Evolutionary conservation across 2,113 vertebrate genomes (phyloP).

Genomic region (Pteronura brasiliensis): DNA sequence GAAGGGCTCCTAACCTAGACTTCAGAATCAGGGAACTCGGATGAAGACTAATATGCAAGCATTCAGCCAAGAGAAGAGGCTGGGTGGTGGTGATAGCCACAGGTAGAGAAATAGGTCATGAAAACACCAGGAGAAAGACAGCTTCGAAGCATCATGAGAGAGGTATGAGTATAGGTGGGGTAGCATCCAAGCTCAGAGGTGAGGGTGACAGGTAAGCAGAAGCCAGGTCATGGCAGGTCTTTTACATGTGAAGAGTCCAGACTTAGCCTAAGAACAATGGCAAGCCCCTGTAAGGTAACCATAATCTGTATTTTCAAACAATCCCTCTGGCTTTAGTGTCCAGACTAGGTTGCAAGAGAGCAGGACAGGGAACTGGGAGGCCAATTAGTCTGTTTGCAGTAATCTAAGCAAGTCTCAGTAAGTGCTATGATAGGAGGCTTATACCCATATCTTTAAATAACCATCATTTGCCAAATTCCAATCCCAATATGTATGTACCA

Average conservation of each 20-base stretch:
- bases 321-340: background rate
- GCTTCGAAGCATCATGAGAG: background rate
- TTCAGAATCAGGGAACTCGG: background rate
- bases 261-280: background rate
- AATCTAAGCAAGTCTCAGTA: background rate
- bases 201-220: background rate
- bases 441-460: background rate
- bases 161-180: background rate
- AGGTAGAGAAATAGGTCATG: background rate
- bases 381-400: background rate
- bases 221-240: background rate
- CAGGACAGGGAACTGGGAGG: background rate
- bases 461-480: background rate
- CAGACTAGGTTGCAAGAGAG: background rate
- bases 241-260: background rate
- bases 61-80: background rate
- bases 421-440: background rate
- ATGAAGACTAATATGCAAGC: background rate
- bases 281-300: background rate
- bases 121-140: background rate
- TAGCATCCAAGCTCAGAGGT: background rate
- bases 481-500: background rate
- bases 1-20: background rate
- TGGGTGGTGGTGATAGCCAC: background rate
- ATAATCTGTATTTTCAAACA: background rate